These are phyloP conservation scores for Drosophila longiperda DNA, from an alignment of 2,888 invertebrate species.

Conservation along the genomic window DNA sequence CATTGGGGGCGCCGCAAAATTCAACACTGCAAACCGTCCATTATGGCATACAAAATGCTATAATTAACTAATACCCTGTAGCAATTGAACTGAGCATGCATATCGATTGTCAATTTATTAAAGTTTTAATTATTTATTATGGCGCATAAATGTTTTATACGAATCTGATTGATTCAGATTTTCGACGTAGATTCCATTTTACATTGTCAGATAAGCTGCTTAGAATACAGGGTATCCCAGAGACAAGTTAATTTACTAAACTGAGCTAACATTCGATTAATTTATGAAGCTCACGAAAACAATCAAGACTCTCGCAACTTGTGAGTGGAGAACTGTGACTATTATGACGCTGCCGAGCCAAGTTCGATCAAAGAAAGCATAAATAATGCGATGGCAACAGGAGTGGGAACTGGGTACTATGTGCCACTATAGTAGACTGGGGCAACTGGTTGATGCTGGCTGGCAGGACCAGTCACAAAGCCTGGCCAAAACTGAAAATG, in stretches of 20 bases:
- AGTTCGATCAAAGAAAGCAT: conserved; percentile 80
- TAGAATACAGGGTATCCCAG: conserved; percentile 18
- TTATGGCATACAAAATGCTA: conserved; percentile 68
- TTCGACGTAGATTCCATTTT: neutral
- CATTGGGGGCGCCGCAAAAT: conserved; percentile 65
- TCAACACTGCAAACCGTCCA: conserved; percentile 67
- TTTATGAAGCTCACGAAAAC: conserved; percentile 73
- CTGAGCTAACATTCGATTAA: conserved; percentile 66
- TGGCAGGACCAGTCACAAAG: conserved; percentile 52
- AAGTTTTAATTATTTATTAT: neutral
- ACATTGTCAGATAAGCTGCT: neutral
- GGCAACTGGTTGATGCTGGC: conserved; percentile 45
- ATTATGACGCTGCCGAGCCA: conserved; percentile 76
- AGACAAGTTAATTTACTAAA: conserved; percentile 60
- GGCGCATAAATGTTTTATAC: neutral
- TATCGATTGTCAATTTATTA: neutral
- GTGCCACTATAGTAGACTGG: conserved; percentile 17
- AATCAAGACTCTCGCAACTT: conserved; percentile 45
- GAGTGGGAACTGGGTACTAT: conserved; percentile 26
- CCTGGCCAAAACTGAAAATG: conserved; percentile 55
- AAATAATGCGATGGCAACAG: conserved; percentile 66
- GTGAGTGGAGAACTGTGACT: conserved; percentile 48
- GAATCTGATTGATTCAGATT: neutral
- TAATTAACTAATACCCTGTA: conserved; percentile 62
- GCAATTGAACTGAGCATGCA: neutral